phyloP scores from a whole-genome alignment of 2,888 invertebrate genomes.

The Sesia apiformis region DNA sequence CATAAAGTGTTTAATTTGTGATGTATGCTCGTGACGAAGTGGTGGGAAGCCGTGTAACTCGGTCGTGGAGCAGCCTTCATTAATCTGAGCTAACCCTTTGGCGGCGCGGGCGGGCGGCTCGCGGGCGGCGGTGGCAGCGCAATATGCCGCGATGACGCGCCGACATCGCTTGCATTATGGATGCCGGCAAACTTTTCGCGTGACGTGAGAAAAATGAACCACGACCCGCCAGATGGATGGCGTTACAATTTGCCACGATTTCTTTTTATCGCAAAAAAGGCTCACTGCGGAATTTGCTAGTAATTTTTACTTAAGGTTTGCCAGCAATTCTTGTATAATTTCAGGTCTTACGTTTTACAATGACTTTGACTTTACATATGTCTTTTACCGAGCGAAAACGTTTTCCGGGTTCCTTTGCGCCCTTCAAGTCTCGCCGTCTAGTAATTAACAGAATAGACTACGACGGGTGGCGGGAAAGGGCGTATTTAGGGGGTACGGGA shows the following conservation, averaged over 20 bases:
- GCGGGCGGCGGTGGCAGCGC: slow-evolving; percentile 17
- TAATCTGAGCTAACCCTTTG: slow-evolving; percentile 51
- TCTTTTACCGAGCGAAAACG: slow-evolving; percentile 4
- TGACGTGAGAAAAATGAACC: slow-evolving; percentile 74
- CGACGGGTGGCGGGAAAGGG: slow-evolving; percentile 16
- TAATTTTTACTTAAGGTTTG: background rate
- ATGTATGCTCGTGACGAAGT: background rate
- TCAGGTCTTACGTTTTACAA: background rate
- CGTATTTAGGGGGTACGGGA: slow-evolving; percentile 18
- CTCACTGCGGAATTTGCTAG: background rate
- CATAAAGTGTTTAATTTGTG: background rate
- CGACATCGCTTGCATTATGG: slow-evolving; percentile 69
- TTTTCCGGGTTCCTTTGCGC: slow-evolving; percentile 31
- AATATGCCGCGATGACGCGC: slow-evolving; percentile 69
- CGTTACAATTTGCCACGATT: slow-evolving; percentile 45
- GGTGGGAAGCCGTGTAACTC: background rate
- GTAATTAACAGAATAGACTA: slow-evolving; percentile 41
- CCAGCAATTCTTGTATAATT: background rate
- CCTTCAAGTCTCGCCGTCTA: slow-evolving; percentile 45
- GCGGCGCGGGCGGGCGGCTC: slow-evolving; percentile 9
- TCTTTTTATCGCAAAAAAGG: background rate
- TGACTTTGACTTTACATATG: background rate
- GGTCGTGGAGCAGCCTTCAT: slow-evolving; percentile 29
- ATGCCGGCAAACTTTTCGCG: slow-evolving; percentile 58
- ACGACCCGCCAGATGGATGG: slow-evolving; percentile 51